Evolutionary conservation across 2,888 invertebrate species (phyloP).

Genomic region (Conistra vaccinii): DNA sequence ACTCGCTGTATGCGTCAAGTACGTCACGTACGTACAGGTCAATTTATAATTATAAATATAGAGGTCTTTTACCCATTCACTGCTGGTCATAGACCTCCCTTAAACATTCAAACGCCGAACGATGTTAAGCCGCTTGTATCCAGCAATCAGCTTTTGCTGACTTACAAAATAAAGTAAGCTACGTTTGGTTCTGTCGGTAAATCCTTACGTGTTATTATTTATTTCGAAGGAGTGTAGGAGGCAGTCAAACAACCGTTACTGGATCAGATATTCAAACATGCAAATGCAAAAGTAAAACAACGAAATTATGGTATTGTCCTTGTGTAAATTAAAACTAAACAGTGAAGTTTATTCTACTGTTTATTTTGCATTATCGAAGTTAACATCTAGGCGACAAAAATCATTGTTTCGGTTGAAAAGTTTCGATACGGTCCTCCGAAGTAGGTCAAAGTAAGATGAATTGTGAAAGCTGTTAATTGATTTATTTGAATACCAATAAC

Average conservation of each 20-base stretch:
- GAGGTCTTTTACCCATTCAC: too few species aligned
- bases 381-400: slow-evolving; percentile 34
- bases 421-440: background rate
- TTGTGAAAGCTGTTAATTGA: slow-evolving; percentile 59
- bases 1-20: too few species aligned
- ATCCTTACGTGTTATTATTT: slow-evolving; percentile 14
- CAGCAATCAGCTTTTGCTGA: background rate
- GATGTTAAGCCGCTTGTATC: background rate
- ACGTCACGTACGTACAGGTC: too few species aligned
- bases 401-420: slow-evolving; percentile 26
- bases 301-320: slow-evolving; percentile 3
- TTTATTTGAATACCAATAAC: slow-evolving; percentile 46
- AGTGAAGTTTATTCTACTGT: slow-evolving; percentile 10
- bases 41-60: too few species aligned
- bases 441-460: slow-evolving; percentile 41
- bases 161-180: background rate
- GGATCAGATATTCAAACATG: slow-evolving; percentile 12
- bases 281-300: background rate
- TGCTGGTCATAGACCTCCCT: background rate
- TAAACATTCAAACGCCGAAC: background rate
- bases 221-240: slow-evolving; percentile 7
- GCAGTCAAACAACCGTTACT: slow-evolving; percentile 25
- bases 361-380: slow-evolving; percentile 26
- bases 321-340: slow-evolving; percentile 17
- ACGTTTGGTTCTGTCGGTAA: background rate